Conservation (phyloP, 2,888 invertebrate species). For the Oscheius sp. region DNA sequence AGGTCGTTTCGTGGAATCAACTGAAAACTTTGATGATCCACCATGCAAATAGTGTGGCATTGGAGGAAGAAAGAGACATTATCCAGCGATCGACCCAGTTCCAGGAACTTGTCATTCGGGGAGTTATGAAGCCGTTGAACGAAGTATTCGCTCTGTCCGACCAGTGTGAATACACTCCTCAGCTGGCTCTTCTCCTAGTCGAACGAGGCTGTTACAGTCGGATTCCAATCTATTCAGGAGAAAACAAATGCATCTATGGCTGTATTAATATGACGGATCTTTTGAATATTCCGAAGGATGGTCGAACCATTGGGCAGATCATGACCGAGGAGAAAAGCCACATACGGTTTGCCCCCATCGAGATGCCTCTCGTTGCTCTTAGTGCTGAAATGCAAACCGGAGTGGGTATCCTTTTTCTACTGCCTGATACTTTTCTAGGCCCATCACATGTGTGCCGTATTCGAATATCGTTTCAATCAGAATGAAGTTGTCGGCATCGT, state of each 20-base stretch:
- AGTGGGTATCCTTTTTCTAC: no score
- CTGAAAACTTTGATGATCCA: conserved; percentile 3
- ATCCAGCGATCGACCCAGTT: conserved; percentile 2
- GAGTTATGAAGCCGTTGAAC: conserved; percentile 2
- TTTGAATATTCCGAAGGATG: not conserved
- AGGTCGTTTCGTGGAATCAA: conserved; percentile 2
- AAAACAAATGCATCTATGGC: not conserved
- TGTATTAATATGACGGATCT: conserved; percentile 17
- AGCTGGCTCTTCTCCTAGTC: conserved; percentile 2
- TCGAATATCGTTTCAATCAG: conserved; percentile 4
- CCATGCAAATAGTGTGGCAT: not conserved
- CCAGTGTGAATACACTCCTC: not conserved
- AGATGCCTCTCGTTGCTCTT: conserved; percentile 2
- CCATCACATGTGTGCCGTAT: conserved; percentile 20
- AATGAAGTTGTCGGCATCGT: conserved; percentile 18
- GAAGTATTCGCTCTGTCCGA: conserved; percentile 10
- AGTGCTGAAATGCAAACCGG: conserved; percentile 22
- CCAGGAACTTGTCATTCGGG: conserved; percentile 7
- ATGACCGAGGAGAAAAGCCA: conserved; percentile 1
- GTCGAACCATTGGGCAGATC: not conserved
- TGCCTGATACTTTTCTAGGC: no score
- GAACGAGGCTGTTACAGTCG: conserved; percentile 19
- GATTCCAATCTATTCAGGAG: conserved; percentile 6
- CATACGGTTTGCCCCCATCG: not conserved
- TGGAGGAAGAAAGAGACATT: conserved; percentile 12